phyloP scores from a whole-genome alignment of 2,888 invertebrate species.

The Aphodius granarius region DNA sequence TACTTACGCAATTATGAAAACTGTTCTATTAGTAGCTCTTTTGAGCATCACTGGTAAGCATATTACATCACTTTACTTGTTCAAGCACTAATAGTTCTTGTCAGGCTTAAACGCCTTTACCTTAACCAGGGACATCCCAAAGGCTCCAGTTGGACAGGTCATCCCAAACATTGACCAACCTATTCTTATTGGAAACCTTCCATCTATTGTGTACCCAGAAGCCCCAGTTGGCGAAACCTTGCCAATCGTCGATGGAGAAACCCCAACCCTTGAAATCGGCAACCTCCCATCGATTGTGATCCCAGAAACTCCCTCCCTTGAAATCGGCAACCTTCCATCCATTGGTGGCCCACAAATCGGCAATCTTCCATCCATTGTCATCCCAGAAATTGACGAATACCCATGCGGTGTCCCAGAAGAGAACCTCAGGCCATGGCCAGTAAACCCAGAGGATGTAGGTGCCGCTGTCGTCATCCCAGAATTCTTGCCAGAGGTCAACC shows the following conservation, averaged over 20 bases:
- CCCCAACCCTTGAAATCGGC: not conserved
- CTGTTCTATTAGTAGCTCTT: not conserved
- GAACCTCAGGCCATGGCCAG: not conserved
- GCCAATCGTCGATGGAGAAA: not conserved
- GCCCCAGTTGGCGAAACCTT: not conserved
- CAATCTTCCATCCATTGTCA: not conserved
- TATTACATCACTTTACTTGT: not conserved
- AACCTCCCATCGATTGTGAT: not conserved
- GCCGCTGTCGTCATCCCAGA: not conserved
- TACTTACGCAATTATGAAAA: not conserved
- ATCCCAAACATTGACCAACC: not conserved
- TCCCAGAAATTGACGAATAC: not conserved
- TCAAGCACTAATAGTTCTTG: not conserved
- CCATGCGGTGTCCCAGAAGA: not conserved
- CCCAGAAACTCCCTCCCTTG: not conserved
- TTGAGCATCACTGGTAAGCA: conserved; percentile 7
- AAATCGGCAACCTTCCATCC: not conserved
- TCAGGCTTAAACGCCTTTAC: conserved; percentile 12
- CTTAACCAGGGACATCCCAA: not conserved
- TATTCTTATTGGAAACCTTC: too few relatives aligned
- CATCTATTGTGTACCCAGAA: too few relatives aligned
- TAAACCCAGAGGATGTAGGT: not conserved
- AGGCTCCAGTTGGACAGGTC: not conserved
- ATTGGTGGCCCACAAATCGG: not conserved
- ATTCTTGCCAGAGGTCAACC: not conserved